Evolutionary conservation across 2,113 vertebrate species (phyloP).

Genomic region (Nibea albiflora): DNA sequence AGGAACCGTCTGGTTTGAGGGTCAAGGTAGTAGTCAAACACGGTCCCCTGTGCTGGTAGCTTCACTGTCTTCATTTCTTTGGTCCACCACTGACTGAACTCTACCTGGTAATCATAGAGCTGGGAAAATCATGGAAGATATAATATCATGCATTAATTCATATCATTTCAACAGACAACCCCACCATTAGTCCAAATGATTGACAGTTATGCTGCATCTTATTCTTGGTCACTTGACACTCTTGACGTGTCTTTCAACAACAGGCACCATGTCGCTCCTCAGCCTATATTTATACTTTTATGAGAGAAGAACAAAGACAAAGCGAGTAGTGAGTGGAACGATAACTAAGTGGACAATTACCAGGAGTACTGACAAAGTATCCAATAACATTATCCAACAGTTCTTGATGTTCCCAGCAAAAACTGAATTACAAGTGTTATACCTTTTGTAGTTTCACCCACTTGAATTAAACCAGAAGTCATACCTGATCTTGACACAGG

Average conservation of each 20-base stretch:
- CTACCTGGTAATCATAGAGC: constrained; percentile 85
- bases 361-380: constrained; percentile 2
- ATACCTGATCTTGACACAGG: constrained; percentile 85
- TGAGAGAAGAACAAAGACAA: constrained; percentile 22
- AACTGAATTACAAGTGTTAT: neutral
- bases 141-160: constrained; percentile 32
- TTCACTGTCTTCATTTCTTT: constrained; percentile 89
- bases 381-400: neutral
- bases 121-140: constrained; percentile 52
- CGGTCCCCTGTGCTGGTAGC: constrained; percentile 85
- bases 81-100: constrained; percentile 89
- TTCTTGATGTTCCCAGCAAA: neutral
- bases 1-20: constrained; percentile 84
- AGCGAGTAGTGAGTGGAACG: neutral
- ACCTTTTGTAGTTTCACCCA: neutral
- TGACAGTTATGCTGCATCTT: constrained; percentile 29
- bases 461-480: constrained; percentile 8
- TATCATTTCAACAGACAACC: constrained; percentile 24
- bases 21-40: constrained; percentile 90
- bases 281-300: constrained; percentile 21
- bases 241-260: constrained; percentile 7
- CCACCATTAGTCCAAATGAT: constrained; percentile 30
- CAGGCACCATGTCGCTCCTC: neutral
- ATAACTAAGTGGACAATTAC: constrained; percentile 16
- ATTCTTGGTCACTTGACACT: constrained; percentile 27